phyloP scores from a whole-genome alignment of 2,797 vertebrate species.

The Dromococcyx pavoninus region DNA sequence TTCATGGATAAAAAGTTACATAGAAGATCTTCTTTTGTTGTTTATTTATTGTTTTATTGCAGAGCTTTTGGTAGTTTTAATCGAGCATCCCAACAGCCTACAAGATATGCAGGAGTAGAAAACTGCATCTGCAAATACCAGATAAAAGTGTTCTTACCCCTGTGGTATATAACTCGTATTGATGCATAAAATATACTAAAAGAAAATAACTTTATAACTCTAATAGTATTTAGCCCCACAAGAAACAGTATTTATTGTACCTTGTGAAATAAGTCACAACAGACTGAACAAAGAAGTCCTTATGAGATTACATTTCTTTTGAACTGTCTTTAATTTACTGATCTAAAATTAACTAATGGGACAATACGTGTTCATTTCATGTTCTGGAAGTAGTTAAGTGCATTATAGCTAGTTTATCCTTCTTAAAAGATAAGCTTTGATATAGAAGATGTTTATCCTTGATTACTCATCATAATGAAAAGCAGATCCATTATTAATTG shows the following conservation, averaged over 20 bases:
- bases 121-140: neutral
- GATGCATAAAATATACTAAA: neutral
- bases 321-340: constrained; percentile 39
- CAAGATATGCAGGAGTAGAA: neutral
- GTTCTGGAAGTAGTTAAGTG: constrained; percentile 49
- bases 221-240: neutral
- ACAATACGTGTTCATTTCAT: constrained; percentile 11
- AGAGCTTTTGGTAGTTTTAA: neutral
- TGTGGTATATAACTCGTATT: neutral
- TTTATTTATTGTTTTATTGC: neutral
- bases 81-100: neutral
- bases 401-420: constrained; percentile 28
- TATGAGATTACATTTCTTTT: constrained; percentile 41
- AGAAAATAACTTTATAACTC: neutral
- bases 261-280: neutral
- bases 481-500: constrained; percentile 46
- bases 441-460: constrained; percentile 31
- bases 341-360: constrained; percentile 49
- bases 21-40: neutral
- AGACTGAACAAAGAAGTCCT: constrained; percentile 3
- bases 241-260: neutral
- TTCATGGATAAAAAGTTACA: neutral
- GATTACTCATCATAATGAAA: constrained; percentile 30
- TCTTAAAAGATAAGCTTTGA: constrained; percentile 49
- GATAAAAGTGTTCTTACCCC: neutral